phyloP scores from a whole-genome alignment of 1,140 invertebrate species.

The Drosophila bifasciata region DNA sequence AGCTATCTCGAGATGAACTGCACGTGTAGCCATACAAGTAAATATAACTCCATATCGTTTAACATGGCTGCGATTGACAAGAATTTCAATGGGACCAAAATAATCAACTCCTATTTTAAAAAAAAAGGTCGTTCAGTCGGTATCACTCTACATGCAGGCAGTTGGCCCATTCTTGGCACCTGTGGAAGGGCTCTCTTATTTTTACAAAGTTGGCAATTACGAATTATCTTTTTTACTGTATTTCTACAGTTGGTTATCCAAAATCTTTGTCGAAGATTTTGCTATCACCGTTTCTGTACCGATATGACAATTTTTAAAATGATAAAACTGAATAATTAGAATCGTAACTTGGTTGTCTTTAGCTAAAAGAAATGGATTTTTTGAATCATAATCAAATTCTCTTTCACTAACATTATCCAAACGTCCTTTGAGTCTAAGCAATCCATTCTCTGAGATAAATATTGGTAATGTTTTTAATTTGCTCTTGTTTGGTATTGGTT shows the following conservation, averaged over 20 bases:
- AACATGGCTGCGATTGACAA: slow-evolving; percentile 53
- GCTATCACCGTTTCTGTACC: slow-evolving; percentile 52
- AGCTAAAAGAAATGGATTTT: slow-evolving; percentile 16
- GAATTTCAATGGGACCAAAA: slow-evolving; percentile 69
- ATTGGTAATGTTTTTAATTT: too few species aligned
- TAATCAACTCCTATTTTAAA: slow-evolving; percentile 42
- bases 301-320: slow-evolving; percentile 28
- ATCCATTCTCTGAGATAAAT: too few species aligned
- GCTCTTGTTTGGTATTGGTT: neutral
- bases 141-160: slow-evolving; percentile 48
- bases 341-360: slow-evolving; percentile 6
- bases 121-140: slow-evolving; percentile 49
- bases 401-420: slow-evolving; percentile 16
- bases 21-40: slow-evolving; percentile 79
- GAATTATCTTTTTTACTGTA: slow-evolving; percentile 18
- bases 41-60: slow-evolving; percentile 82
- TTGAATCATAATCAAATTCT: slow-evolving; percentile 1
- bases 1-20: slow-evolving; percentile 84
- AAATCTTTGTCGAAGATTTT: slow-evolving; percentile 53
- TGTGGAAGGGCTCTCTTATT: slow-evolving; percentile 18
- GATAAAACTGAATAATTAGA: slow-evolving; percentile 35
- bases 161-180: slow-evolving; percentile 36
- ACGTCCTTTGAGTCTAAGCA: slow-evolving; percentile 1
- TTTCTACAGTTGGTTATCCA: slow-evolving; percentile 42
- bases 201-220: slow-evolving; percentile 11